Conservation (phyloP, 2,888 invertebrate genomes). For the Reticulitermes lucifugus region DNA sequence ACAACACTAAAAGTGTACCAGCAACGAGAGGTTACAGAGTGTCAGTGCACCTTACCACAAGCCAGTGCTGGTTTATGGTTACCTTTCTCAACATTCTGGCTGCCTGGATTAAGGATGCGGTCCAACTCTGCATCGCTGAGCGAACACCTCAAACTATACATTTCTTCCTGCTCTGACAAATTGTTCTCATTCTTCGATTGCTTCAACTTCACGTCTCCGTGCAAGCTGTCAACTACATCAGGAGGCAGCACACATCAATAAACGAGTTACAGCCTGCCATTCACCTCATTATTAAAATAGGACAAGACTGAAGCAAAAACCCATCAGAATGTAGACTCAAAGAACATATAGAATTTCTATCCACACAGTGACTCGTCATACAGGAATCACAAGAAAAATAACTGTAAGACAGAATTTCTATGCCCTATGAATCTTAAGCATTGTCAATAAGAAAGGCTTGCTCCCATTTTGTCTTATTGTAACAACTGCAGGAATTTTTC, state of each 20-base stretch:
- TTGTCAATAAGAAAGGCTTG: neutral
- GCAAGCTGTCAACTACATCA: neutral
- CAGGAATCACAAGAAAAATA: too few species aligned
- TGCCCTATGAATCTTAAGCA: too few species aligned
- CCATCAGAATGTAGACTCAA: neutral
- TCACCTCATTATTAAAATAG: neutral
- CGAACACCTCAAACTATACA: neutral
- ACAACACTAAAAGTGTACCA: too few species aligned
- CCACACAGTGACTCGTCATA: too few species aligned
- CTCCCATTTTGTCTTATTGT: neutral
- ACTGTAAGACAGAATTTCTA: too few species aligned
- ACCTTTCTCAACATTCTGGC: neutral
- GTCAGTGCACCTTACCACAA: constrained; percentile 7
- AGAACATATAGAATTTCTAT: neutral
- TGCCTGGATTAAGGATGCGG: neutral
- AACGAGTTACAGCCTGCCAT: neutral
- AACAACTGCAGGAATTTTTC: neutral
- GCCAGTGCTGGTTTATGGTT: constrained; percentile 2
- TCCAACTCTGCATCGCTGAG: constrained; percentile 24
- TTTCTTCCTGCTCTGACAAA: neutral
- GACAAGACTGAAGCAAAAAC: neutral
- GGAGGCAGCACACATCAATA: constrained; percentile 9
- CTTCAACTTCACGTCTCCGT: neutral
- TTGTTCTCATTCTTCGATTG: neutral
- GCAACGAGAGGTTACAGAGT: neutral